phyloP scores from a whole-genome alignment of 1,140 invertebrate species.

The Megalopta genalis region DNA sequence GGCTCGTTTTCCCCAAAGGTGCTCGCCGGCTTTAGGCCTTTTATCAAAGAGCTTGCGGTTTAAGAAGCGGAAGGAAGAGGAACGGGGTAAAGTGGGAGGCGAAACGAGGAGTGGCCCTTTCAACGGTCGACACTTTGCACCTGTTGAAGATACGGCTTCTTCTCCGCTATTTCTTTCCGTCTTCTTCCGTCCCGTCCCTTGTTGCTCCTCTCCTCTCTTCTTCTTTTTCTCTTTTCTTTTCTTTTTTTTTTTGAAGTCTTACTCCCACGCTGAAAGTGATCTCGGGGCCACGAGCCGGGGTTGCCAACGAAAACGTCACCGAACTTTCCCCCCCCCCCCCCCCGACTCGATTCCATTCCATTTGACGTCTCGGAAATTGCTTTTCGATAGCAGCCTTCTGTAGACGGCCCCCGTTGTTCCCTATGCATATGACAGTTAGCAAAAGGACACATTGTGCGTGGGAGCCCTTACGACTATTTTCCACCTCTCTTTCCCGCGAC shows the following conservation, averaged over 20 bases:
- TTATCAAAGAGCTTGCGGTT: conserved; percentile 58
- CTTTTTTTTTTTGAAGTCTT: conserved; percentile 35
- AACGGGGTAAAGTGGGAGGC: conserved; percentile 17
- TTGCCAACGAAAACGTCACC: conserved; percentile 55
- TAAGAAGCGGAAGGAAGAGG: conserved; percentile 62
- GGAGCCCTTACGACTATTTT: conserved; percentile 32
- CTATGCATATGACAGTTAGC: conserved; percentile 64
- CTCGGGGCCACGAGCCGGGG: conserved; percentile 32
- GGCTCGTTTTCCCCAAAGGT: conserved; percentile 19
- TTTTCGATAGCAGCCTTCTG: conserved; percentile 63
- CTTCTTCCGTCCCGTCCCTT: not conserved
- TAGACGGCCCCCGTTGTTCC: conserved; percentile 62
- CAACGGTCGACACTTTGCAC: conserved; percentile 64
- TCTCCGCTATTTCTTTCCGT: conserved; percentile 17
- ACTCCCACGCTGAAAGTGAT: conserved; percentile 54
- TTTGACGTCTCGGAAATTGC: conserved; percentile 70
- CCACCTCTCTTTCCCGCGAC: not conserved
- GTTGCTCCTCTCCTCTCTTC: not conserved
- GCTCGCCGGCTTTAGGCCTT: conserved; percentile 40
- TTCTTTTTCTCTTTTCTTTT: no score
- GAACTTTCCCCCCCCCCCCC: conserved; percentile 36
- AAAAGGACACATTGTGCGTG: conserved; percentile 55
- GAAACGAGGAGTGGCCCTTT: conserved; percentile 56
- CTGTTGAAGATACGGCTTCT: conserved; percentile 64
- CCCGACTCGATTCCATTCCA: conserved; percentile 60